Conservation (phyloP, 2,113 vertebrate species). For the Telmatochromis brachygnathus region DNA sequence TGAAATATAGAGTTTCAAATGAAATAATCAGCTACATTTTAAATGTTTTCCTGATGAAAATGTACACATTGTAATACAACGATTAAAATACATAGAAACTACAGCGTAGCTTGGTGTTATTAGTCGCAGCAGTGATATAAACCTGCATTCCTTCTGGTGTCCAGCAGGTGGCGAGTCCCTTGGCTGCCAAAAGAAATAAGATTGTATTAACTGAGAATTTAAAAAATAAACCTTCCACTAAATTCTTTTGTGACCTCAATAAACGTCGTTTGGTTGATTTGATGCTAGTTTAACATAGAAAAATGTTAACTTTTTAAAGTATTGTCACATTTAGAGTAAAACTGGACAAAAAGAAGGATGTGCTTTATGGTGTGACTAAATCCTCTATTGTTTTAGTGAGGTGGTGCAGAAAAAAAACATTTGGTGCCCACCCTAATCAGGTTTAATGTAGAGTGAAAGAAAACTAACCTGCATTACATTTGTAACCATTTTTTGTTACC, state of each 20-base stretch:
- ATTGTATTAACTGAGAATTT: not conserved
- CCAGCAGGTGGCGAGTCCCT: not conserved
- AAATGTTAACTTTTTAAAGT: not conserved
- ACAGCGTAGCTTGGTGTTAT: not conserved
- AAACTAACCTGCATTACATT: not conserved
- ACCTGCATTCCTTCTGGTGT: not conserved
- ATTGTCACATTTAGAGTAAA: not conserved
- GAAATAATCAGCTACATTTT: slow-evolving; percentile 30
- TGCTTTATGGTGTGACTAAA: not conserved
- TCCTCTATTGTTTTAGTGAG: not conserved
- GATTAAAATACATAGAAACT: slow-evolving; percentile 52
- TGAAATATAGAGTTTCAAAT: slow-evolving; percentile 6
- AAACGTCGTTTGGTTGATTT: not conserved
- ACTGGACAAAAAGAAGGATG: not conserved
- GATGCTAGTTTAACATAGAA: not conserved
- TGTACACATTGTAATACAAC: slow-evolving; percentile 60
- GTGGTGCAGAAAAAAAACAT: not conserved
- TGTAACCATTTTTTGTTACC: not conserved
- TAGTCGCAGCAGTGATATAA: not conserved
- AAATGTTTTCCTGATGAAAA: slow-evolving; percentile 48
- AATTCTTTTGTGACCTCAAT: not conserved
- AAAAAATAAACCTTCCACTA: not conserved
- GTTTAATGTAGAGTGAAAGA: not conserved
- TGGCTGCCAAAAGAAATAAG: not conserved
- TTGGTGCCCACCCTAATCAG: not conserved